phyloP scores from a whole-genome alignment of 2,797 vertebrate genomes.

The Etheostoma perlongum region DNA sequence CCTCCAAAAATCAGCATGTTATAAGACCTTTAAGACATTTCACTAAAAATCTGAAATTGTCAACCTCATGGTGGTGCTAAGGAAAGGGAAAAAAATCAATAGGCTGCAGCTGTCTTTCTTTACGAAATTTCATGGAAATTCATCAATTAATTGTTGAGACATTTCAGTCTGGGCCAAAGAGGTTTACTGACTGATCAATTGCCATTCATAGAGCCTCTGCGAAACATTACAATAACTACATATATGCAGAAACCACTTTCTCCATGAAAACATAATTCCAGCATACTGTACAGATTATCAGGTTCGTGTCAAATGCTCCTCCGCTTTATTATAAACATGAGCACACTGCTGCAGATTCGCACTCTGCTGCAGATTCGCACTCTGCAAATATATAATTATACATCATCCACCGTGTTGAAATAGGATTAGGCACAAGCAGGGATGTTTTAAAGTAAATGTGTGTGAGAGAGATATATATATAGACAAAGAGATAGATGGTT shows the following conservation, averaged over 20 bases:
- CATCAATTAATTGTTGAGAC: not conserved
- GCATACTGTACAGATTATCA: conserved; percentile 43
- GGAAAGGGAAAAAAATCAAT: not conserved
- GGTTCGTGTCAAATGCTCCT: conserved; percentile 57
- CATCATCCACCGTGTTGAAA: conserved; percentile 62
- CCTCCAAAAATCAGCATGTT: no score
- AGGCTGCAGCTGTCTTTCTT: not conserved
- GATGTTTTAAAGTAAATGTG: conserved; percentile 32
- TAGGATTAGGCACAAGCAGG: conserved; percentile 66
- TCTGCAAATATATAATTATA: conserved; percentile 76
- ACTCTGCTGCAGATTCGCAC: conserved; percentile 63
- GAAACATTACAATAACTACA: not conserved
- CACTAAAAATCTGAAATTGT: not conserved
- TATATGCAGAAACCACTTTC: not conserved
- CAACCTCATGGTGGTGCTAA: not conserved
- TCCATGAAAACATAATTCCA: not conserved
- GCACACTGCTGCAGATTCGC: conserved; percentile 61
- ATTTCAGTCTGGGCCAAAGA: not conserved
- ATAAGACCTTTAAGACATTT: not conserved
- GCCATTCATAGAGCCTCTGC: not conserved
- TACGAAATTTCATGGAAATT: not conserved
- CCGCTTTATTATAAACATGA: conserved; percentile 63
- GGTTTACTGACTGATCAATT: not conserved
- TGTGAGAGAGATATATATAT: not conserved
- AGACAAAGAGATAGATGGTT: conserved; percentile 7